These are phyloP conservation scores for Andrena camellia DNA, from an alignment of 2,888 invertebrate genomes.

Conservation along the genomic window DNA sequence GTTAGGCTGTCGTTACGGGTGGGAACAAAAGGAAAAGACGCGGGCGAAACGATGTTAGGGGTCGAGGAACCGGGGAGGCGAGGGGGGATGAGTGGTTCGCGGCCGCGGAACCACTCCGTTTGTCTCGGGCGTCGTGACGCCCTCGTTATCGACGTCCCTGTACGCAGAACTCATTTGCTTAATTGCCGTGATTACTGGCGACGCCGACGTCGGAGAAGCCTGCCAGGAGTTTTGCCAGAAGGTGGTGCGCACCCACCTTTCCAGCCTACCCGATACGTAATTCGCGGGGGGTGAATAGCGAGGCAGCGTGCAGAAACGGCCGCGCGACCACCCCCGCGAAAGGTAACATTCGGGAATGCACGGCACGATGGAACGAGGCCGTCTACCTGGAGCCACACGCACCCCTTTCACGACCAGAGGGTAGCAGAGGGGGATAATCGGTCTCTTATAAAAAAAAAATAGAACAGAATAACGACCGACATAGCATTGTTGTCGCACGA, in stretches of 20 bases:
- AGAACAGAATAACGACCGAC: constrained; percentile 25
- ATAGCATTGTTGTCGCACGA: constrained; percentile 15
- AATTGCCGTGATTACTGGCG: constrained; percentile 74
- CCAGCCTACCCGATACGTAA: constrained; percentile 51
- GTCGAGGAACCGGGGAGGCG: not conserved
- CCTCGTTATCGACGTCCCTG: constrained; percentile 70
- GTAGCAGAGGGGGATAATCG: constrained; percentile 39
- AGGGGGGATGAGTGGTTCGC: constrained; percentile 36
- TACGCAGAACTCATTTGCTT: constrained; percentile 75
- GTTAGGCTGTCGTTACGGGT: constrained; percentile 23
- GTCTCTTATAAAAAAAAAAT: constrained; percentile 1
- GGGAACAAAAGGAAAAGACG: constrained; percentile 26
- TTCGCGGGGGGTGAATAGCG: constrained; percentile 52
- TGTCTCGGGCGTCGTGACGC: constrained; percentile 61
- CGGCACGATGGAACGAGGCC: constrained; percentile 65
- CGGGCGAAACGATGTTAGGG: not conserved
- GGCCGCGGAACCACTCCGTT: constrained; percentile 57
- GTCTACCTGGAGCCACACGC: constrained; percentile 77
- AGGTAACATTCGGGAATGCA: constrained; percentile 63
- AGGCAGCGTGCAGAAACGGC: not conserved
- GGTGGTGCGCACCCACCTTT: constrained; percentile 39
- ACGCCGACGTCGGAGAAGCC: constrained; percentile 45
- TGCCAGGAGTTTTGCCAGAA: constrained; percentile 24
- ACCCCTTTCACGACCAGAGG: constrained; percentile 16
- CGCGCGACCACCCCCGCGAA: constrained; percentile 11